phyloP scores from a whole-genome alignment of 2,888 invertebrate genomes.

The Leptogaster cylindrica region DNA sequence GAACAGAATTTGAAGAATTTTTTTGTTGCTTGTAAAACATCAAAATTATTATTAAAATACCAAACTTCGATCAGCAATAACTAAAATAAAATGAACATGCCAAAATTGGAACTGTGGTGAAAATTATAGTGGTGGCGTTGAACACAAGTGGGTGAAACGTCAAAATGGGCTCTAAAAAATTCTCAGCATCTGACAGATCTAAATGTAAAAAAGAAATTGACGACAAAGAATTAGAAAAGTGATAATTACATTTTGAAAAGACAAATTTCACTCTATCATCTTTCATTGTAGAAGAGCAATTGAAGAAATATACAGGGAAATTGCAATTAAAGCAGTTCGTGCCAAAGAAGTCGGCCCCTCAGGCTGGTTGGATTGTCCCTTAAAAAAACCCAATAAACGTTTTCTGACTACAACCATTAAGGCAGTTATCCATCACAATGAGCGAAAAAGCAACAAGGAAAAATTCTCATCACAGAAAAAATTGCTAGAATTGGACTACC shows the following conservation, averaged over 20 bases:
- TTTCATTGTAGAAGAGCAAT: slow-evolving; percentile 64
- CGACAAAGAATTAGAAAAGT: slow-evolving; percentile 18
- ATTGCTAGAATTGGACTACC: slow-evolving; percentile 37
- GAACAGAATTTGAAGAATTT: background rate
- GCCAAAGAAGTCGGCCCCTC: slow-evolving; percentile 68
- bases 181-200: too few species aligned
- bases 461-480: slow-evolving; percentile 42
- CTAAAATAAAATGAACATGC: too few species aligned
- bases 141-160: too few species aligned
- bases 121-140: too few species aligned
- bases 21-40: too few species aligned
- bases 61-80: too few species aligned
- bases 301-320: slow-evolving; percentile 68
- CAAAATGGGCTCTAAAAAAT: too few species aligned
- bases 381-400: slow-evolving; percentile 65
- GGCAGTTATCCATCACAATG: slow-evolving; percentile 64
- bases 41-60: too few species aligned
- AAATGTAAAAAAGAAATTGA: background rate
- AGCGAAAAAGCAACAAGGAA: slow-evolving; percentile 52
- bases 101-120: too few species aligned
- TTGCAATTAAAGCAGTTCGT: slow-evolving; percentile 67
- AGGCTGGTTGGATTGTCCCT: slow-evolving; percentile 66
- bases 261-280: background rate
- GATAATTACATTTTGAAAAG: background rate
- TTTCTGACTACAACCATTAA: slow-evolving; percentile 65